Evolutionary conservation across 1,140 invertebrate genomes (phyloP).

Genomic region (Callitettix versicolor): DNA sequence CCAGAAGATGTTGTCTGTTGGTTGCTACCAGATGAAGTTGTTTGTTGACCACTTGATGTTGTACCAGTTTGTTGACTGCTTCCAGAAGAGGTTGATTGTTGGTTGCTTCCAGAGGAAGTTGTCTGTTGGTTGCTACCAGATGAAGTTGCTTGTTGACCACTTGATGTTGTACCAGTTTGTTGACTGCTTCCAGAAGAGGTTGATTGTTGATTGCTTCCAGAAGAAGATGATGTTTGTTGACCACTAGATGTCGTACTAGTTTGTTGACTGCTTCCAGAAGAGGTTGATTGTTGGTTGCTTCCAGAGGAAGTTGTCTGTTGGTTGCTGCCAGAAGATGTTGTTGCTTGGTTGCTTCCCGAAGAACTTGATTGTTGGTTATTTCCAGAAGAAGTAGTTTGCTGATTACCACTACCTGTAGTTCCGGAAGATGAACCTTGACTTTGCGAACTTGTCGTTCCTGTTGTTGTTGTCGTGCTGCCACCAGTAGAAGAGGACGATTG

Average conservation of each 20-base stretch:
- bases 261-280: constrained; percentile 16
- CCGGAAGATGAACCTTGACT: no score
- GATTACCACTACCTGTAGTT: constrained; percentile 12
- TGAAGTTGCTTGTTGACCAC: constrained; percentile 17
- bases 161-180: constrained; percentile 8
- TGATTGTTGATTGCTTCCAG: constrained; percentile 14
- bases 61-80: constrained; percentile 19
- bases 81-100: constrained; percentile 16
- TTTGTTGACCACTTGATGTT: constrained; percentile 11
- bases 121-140: constrained; percentile 15
- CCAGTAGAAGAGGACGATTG: constrained; percentile 16
- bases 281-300: constrained; percentile 17
- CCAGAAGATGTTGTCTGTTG: constrained; percentile 18
- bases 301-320: constrained; percentile 16
- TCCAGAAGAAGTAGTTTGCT: constrained; percentile 15
- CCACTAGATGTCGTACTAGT: constrained; percentile 10
- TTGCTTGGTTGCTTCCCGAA: constrained; percentile 18
- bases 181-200: constrained; percentile 9
- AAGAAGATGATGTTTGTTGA: constrained; percentile 19
- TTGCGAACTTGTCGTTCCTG: not conserved
- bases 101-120: constrained; percentile 10
- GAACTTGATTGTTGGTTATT: constrained; percentile 19
- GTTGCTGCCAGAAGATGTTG: constrained; percentile 13
- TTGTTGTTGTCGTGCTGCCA: constrained; percentile 14
- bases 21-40: constrained; percentile 11